Conservation (phyloP, 1,140 invertebrate species). For the Drosophila teissieri region DNA sequence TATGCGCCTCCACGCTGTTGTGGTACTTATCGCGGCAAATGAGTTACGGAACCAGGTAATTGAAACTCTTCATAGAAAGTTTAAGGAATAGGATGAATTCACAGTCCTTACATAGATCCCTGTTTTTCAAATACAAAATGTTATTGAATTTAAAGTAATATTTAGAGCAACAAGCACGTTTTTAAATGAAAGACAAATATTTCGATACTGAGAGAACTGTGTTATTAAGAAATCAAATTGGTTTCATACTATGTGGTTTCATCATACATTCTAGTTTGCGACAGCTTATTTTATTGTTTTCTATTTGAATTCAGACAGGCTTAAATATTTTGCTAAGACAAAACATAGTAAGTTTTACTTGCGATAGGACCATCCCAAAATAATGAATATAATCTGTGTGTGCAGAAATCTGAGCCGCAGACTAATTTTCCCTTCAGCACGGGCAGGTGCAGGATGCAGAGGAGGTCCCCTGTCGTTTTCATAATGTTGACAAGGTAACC, state of each 20-base stretch:
- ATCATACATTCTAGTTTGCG: too few relatives aligned
- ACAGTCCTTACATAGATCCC: too few relatives aligned
- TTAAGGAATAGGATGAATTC: too few relatives aligned
- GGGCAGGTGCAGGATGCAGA: conserved; percentile 16
- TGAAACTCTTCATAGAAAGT: conserved; percentile 35
- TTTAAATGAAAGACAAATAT: too few relatives aligned
- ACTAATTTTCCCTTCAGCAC: conserved; percentile 65
- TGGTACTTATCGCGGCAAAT: conserved; percentile 42
- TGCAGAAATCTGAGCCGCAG: conserved; percentile 27
- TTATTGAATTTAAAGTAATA: too few relatives aligned
- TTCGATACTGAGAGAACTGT: too few relatives aligned
- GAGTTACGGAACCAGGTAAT: conserved; percentile 49
- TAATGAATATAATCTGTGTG: conserved; percentile 6
- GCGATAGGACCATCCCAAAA: neutral
- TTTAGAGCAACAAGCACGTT: too few relatives aligned
- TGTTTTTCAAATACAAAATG: too few relatives aligned
- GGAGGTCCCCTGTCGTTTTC: conserved; percentile 61
- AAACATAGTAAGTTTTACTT: neutral
- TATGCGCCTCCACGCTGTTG: conserved; percentile 37
- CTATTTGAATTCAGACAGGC: too few relatives aligned
- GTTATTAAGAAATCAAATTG: too few relatives aligned
- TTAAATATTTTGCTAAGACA: neutral
- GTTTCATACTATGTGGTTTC: too few relatives aligned
- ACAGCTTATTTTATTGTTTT: too few relatives aligned
- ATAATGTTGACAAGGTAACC: conserved; percentile 79